Percentiles rank a stretch among this genome's conserved stretches.
These are phyloP conservation scores for Pao palembangensis DNA, from an alignment of 2,113 vertebrate genomes.

Conservation along the genomic window DNA sequence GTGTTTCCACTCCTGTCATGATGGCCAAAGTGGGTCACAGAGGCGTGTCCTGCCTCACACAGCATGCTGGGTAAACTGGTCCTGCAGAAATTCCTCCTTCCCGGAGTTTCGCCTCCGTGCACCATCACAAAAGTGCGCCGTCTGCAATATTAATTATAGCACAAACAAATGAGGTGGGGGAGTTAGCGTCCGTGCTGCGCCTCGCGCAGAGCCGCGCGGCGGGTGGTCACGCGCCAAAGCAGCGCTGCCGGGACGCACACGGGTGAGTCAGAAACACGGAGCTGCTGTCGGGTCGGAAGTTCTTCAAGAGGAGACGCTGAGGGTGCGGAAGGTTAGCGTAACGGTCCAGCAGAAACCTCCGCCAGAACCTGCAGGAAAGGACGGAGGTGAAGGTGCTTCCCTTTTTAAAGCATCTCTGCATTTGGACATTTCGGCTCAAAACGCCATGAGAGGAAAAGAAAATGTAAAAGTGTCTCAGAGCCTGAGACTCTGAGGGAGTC, in stretches of 20 bases:
- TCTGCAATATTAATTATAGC: conserved; percentile 70
- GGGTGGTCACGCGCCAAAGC: conserved; percentile 19
- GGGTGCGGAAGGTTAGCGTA: no score
- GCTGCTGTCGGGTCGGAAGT: no score
- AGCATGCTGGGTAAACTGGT: conserved; percentile 19
- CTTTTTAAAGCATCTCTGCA: not conserved
- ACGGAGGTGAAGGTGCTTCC: no score
- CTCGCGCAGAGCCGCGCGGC: conserved; percentile 23
- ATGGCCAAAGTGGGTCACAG: conserved; percentile 41
- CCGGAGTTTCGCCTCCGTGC: conserved; percentile 35
- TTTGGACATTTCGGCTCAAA: not conserved
- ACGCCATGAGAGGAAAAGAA: not conserved
- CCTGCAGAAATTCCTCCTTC: conserved; percentile 40
- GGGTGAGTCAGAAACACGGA: not conserved
- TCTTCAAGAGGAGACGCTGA: no score
- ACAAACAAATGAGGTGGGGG: conserved; percentile 69
- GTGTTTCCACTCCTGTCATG: conserved; percentile 19
- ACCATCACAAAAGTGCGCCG: conserved; percentile 41
- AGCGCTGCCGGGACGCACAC: conserved; percentile 8
- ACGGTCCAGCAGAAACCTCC: no score
- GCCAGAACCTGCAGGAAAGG: no score
- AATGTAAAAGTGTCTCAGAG: no score
- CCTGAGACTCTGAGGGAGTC: no score
- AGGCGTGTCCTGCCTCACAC: conserved; percentile 21
- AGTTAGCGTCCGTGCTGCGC: conserved; percentile 56